A percentile compares a stretch with the other conserved stretches of the same genome.
Evolutionary conservation across 2,797 vertebrate genomes (phyloP).

Genomic region (Silurus lanzhouensis): DNA sequence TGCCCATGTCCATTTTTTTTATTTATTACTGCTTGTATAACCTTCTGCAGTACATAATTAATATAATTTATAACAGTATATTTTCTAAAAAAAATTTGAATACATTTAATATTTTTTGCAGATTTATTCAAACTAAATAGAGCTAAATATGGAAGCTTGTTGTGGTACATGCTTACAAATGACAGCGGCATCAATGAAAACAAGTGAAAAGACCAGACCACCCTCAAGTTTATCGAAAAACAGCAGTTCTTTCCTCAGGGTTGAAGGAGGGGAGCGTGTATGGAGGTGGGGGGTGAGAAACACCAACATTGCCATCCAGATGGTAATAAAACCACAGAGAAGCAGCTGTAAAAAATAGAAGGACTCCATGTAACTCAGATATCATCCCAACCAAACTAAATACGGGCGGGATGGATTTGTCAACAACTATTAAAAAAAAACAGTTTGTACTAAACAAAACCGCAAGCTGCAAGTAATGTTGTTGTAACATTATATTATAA

Average conservation of each 20-base stretch:
- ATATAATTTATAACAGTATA: no score
- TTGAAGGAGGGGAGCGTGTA: no score
- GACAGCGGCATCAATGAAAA: neutral
- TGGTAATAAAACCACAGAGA: constrained; percentile 19
- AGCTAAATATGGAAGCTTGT: neutral
- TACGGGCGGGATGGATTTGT: neutral
- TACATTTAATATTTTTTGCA: no score
- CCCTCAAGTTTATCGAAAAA: neutral
- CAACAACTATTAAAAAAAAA: constrained; percentile 13
- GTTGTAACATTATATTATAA: constrained; percentile 14
- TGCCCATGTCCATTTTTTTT: no score
- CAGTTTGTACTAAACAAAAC: constrained; percentile 1
- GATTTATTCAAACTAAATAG: neutral
- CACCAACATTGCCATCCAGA: neutral
- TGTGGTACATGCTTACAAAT: neutral
- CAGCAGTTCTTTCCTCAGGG: neutral
- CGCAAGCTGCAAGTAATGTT: constrained; percentile 3
- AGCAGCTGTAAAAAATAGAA: constrained; percentile 18
- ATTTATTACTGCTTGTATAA: no score
- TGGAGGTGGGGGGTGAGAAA: neutral
- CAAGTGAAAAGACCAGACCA: neutral
- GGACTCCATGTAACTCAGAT: neutral
- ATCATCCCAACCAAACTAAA: neutral
- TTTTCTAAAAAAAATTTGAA: no score
- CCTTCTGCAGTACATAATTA: no score